These are phyloP conservation scores for Megamerina dolium DNA, from an alignment of 2,888 invertebrate genomes.

Conservation along the genomic window DNA sequence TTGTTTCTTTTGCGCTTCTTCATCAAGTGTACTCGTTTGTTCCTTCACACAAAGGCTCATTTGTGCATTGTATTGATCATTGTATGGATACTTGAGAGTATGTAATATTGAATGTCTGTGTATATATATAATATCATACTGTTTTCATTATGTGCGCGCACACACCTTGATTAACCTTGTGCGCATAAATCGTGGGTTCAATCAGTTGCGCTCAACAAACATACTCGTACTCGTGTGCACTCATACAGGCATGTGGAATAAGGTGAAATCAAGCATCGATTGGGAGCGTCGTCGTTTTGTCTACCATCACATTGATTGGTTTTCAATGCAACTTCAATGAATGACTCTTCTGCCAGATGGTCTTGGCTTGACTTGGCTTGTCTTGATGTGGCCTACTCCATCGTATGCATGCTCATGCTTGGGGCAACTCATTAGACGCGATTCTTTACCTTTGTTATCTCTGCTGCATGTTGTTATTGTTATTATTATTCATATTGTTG, in stretches of 20 bases:
- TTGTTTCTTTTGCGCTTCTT: not conserved
- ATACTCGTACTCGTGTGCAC: not conserved
- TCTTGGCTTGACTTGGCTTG: no score
- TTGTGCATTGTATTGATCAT: constrained; percentile 14
- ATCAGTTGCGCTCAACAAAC: constrained; percentile 27
- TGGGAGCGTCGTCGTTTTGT: no score
- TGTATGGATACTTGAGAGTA: not conserved
- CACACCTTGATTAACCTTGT: constrained; percentile 37
- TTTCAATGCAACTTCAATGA: constrained; percentile 6
- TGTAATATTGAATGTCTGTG: not conserved
- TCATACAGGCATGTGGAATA: no score
- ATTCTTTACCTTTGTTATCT: constrained; percentile 28
- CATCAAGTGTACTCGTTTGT: not conserved
- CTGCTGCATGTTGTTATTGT: constrained; percentile 4
- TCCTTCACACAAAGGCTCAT: constrained; percentile 12
- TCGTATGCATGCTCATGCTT: constrained; percentile 6
- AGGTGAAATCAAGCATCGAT: no score
- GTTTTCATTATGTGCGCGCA: no score
- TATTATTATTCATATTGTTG: constrained; percentile 13
- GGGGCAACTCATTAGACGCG: constrained; percentile 38
- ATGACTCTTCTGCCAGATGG: not conserved
- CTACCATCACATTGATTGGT: constrained; percentile 15
- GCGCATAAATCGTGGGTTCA: constrained; percentile 43
- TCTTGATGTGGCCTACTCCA: no score
- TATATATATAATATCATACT: no score